Evolutionary conservation across 2,888 invertebrate genomes (phyloP).

Genomic region (Lapara coniferarum): DNA sequence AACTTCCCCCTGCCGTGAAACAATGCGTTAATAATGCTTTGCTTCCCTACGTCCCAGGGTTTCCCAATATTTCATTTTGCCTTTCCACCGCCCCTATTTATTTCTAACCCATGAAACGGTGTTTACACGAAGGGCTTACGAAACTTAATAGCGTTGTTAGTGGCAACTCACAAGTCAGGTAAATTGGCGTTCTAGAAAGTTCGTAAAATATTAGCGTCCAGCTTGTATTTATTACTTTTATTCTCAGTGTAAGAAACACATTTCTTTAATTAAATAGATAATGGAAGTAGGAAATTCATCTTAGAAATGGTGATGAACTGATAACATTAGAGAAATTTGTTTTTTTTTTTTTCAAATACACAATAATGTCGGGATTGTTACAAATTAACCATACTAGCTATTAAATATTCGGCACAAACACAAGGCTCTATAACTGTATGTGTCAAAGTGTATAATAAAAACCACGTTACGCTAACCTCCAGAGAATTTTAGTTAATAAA

Average conservation of each 20-base stretch:
- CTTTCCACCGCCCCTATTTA: slow-evolving; percentile 36
- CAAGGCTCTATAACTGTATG: background rate
- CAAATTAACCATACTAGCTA: background rate
- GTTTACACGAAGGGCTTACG: slow-evolving; percentile 32
- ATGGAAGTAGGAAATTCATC: no score
- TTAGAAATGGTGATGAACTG: no score
- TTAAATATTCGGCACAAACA: background rate
- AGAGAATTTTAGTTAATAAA: slow-evolving; percentile 49
- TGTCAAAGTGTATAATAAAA: slow-evolving; percentile 20
- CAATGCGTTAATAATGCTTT: slow-evolving; percentile 47
- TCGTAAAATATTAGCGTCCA: background rate
- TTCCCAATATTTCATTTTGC: slow-evolving; percentile 41
- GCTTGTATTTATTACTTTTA: background rate
- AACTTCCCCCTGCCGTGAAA: slow-evolving; percentile 42
- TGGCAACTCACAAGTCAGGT: slow-evolving; percentile 7
- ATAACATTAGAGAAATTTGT: no score
- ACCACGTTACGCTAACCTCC: slow-evolving; percentile 39
- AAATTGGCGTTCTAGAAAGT: slow-evolving; percentile 2
- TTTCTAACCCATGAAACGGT: slow-evolving; percentile 33
- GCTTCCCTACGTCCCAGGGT: slow-evolving; percentile 40
- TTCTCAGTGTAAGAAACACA: background rate
- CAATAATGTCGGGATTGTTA: no score
- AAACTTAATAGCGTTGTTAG: slow-evolving; percentile 30
- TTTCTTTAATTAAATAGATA: background rate
- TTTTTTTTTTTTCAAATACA: no score